Evolutionary conservation across 2,113 vertebrate species (phyloP).

Genomic region (Notarius quadriscutis): DNA sequence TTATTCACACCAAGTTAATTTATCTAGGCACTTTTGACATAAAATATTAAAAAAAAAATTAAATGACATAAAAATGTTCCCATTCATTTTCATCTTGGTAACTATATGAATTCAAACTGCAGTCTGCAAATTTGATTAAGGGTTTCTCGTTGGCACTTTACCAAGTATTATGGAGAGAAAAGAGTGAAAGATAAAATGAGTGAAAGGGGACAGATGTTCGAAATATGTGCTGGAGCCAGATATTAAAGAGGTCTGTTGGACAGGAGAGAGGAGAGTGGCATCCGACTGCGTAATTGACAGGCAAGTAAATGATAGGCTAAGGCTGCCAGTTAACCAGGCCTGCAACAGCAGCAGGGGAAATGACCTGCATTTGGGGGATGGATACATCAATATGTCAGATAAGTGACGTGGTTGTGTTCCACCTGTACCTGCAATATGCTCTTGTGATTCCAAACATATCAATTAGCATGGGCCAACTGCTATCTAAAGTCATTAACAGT

Average conservation of each 20-base stretch:
- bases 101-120: neutral
- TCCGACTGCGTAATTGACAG: conserved; percentile 35
- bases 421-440: conserved; percentile 7
- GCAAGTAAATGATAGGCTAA: conserved; percentile 27
- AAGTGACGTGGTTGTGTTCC: neutral
- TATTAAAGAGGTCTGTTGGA: conserved; percentile 31
- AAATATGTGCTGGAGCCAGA: conserved; percentile 16
- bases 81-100: neutral
- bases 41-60: neutral
- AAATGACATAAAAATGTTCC: neutral
- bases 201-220: conserved; percentile 17
- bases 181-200: conserved; percentile 15
- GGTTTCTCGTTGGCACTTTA: conserved; percentile 6
- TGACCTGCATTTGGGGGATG: conserved; percentile 28
- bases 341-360: conserved; percentile 3
- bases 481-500: conserved; percentile 10
- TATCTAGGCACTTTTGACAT: neutral
- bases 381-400: conserved; percentile 32
- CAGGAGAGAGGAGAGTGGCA: conserved; percentile 16
- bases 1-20: neutral
- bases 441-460: conserved; percentile 14
- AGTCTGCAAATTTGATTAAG: neutral
- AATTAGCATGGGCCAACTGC: neutral
- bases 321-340: conserved; percentile 21
- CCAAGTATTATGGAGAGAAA: neutral